Evolutionary conservation across 2,888 invertebrate species (phyloP).

Genomic region (Pyrgus malvae): DNA sequence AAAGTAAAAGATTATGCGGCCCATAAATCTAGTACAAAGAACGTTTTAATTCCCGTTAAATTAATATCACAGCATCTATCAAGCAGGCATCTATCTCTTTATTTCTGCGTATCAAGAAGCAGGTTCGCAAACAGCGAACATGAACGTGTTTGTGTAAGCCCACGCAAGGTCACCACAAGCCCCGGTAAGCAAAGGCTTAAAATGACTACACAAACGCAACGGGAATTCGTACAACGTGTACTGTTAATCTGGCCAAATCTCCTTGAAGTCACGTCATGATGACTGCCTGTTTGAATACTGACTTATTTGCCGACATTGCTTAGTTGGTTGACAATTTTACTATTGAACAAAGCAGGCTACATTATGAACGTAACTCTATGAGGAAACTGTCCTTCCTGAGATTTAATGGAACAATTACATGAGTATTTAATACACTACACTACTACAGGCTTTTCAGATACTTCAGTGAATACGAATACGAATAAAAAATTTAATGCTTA

Average conservation of each 20-base stretch:
- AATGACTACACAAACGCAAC: conserved; percentile 22
- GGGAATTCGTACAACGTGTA: conserved; percentile 7
- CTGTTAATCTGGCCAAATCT: conserved; percentile 24
- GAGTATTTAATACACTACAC: too few species aligned
- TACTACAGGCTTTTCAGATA: too few species aligned
- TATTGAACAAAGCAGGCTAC: too few species aligned
- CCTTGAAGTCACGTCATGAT: conserved; percentile 19
- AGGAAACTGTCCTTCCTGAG: too few species aligned
- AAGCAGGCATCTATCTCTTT: conserved; percentile 1
- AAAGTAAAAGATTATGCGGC: too few species aligned
- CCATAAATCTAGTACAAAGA: too few species aligned
- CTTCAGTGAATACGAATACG: too few species aligned
- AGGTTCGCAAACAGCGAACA: conserved; percentile 5
- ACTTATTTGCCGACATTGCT: background rate
- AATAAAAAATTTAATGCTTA: too few species aligned
- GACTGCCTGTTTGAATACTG: conserved; percentile 9
- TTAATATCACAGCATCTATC: conserved; percentile 5
- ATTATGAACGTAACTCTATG: too few species aligned
- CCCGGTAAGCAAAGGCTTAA: conserved; percentile 22
- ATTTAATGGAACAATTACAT: too few species aligned
- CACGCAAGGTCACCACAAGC: conserved; percentile 24
- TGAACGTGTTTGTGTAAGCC: conserved; percentile 19
- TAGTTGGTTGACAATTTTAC: too few species aligned
- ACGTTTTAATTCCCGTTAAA: background rate
- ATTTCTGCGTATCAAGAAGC: conserved; percentile 16